Evolutionary conservation across 2,888 invertebrate genomes (phyloP).

Genomic region (Drosophila atroscutellata): DNA sequence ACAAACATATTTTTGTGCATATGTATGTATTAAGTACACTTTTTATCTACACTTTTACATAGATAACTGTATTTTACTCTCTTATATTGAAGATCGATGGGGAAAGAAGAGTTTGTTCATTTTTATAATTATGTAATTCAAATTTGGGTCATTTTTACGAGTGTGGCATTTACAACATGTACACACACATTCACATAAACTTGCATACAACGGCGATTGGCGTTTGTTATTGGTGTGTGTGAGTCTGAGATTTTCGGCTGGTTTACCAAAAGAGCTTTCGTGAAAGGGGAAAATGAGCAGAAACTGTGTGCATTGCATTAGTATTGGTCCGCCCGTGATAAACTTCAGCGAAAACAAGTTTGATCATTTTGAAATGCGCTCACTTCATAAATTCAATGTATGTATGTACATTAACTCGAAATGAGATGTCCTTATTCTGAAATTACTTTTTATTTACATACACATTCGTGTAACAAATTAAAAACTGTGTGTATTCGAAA

Average conservation of each 20-base stretch:
- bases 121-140: slow-evolving; percentile 72
- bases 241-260: slow-evolving; percentile 64
- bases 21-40: slow-evolving; percentile 17
- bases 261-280: slow-evolving; percentile 73
- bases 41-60: slow-evolving; percentile 14
- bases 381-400: slow-evolving; percentile 36
- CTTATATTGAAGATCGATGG: slow-evolving; percentile 64
- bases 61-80: slow-evolving; percentile 31
- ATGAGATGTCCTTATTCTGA: slow-evolving; percentile 2
- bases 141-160: slow-evolving; percentile 78
- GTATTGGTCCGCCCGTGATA: slow-evolving; percentile 50
- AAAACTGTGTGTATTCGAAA: slow-evolving; percentile 37
- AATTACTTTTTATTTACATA: slow-evolving; percentile 8
- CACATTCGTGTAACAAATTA: slow-evolving; percentile 15
- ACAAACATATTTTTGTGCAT: slow-evolving; percentile 1
- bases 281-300: slow-evolving; percentile 74
- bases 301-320: slow-evolving; percentile 41
- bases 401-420: background rate
- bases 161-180: slow-evolving; percentile 71
- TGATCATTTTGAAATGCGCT: slow-evolving; percentile 44
- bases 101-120: slow-evolving; percentile 63
- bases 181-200: background rate
- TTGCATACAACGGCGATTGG: slow-evolving; percentile 45
- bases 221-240: slow-evolving; percentile 32
- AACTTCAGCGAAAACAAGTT: slow-evolving; percentile 66